phyloP scores from a whole-genome alignment of 1,140 invertebrate species.

The Bradysia coprophila region DNA sequence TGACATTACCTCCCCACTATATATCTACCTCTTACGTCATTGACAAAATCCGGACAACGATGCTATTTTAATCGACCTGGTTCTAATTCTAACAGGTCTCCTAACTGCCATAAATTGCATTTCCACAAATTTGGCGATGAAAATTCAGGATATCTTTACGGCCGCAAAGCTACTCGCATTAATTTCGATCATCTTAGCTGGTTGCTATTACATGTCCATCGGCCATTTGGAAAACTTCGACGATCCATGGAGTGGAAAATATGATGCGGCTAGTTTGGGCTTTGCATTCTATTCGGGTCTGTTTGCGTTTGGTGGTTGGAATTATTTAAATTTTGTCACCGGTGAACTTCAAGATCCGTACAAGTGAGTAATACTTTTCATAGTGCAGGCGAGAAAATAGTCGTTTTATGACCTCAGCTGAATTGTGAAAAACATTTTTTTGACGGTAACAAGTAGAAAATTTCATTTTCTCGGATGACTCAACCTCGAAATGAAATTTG shows the following conservation, averaged over 20 bases:
- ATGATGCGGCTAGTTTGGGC: slow-evolving; percentile 38
- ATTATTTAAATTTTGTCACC: slow-evolving; percentile 85
- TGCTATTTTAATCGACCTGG: too few species aligned
- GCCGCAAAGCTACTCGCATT: slow-evolving; percentile 73
- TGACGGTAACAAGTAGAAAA: neutral
- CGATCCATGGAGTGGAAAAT: slow-evolving; percentile 47
- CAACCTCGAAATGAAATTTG: too few species aligned
- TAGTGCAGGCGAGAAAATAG: too few species aligned
- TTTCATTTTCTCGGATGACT: too few species aligned
- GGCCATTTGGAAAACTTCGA: slow-evolving; percentile 54
- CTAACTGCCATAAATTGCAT: slow-evolving; percentile 77
- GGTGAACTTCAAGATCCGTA: slow-evolving; percentile 88
- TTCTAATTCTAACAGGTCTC: too few species aligned
- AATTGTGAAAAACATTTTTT: neutral
- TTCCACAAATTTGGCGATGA: slow-evolving; percentile 74
- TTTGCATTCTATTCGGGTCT: slow-evolving; percentile 85
- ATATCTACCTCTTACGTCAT: too few species aligned
- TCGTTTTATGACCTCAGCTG: neutral
- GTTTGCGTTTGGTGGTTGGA: slow-evolving; percentile 95
- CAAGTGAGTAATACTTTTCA: slow-evolving; percentile 39
- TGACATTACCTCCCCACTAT: too few species aligned
- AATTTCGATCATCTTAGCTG: slow-evolving; percentile 62
- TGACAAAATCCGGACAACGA: too few species aligned
- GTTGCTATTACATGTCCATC: slow-evolving; percentile 47
- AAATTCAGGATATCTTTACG: slow-evolving; percentile 81